Conservation (phyloP, 2,797 vertebrate species). For the Chloroceryle amazona region DNA sequence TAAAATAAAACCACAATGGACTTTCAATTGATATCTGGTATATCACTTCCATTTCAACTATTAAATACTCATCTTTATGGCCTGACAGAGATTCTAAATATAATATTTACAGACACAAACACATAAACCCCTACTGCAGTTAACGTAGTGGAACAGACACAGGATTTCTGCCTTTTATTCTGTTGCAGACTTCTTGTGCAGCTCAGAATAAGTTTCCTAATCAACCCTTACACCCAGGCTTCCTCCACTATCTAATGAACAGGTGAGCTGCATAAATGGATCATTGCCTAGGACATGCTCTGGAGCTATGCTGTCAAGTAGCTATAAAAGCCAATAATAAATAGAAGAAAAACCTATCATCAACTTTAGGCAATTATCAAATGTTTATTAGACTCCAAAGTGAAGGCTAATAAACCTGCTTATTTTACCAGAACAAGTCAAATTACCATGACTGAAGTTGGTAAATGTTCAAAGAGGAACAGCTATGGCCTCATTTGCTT, state of each 20-base stretch:
- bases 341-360: background rate
- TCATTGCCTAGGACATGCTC: background rate
- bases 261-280: background rate
- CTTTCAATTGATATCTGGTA: background rate
- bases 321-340: slow-evolving; percentile 7
- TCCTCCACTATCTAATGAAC: background rate
- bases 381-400: slow-evolving; percentile 48
- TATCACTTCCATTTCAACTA: background rate
- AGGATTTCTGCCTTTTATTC: background rate
- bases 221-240: background rate
- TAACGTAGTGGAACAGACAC: background rate
- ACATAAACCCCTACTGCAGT: background rate
- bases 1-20: background rate
- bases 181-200: background rate
- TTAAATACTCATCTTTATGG: background rate
- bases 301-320: background rate
- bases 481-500: slow-evolving; percentile 24
- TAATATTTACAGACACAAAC: background rate
- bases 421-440: slow-evolving; percentile 54
- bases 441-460: slow-evolving; percentile 37
- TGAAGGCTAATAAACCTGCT: slow-evolving; percentile 46
- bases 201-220: background rate
- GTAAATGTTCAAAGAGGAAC: slow-evolving; percentile 18
- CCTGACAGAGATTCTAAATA: background rate
- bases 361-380: slow-evolving; percentile 46